Evolutionary conservation across 1,140 invertebrate species (phyloP).

Genomic region (Cataglyphis hispanica): DNA sequence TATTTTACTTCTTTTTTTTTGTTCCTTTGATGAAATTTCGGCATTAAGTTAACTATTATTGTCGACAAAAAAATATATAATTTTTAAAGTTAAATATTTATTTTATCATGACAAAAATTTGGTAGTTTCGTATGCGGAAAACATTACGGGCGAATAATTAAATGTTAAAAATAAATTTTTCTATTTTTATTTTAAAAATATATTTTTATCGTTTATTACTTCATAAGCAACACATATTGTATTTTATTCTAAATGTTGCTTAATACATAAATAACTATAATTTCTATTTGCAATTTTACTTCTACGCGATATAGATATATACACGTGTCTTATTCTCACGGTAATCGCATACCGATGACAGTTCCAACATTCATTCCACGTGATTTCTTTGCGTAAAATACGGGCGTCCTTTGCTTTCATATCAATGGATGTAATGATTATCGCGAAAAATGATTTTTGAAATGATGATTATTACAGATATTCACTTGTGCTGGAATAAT

Average conservation of each 20-base stretch:
- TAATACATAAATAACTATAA: background rate
- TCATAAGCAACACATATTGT: background rate
- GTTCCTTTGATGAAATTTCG: conserved; percentile 1
- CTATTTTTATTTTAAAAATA: background rate
- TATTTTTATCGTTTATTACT: background rate
- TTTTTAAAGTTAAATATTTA: conserved; percentile 12
- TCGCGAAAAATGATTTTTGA: too few relatives aligned
- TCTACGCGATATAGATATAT: too few relatives aligned
- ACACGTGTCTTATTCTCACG: background rate
- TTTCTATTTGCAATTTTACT: background rate
- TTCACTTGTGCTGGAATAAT: too few relatives aligned
- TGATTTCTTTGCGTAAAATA: too few relatives aligned
- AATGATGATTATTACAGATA: too few relatives aligned
- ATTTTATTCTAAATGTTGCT: background rate
- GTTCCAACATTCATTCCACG: too few relatives aligned
- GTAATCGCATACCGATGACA: background rate
- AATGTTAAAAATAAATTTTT: background rate
- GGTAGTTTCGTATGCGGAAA: too few relatives aligned
- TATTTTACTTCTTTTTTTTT: background rate
- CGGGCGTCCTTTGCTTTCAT: too few relatives aligned
- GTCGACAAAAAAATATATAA: background rate
- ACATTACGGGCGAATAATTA: background rate
- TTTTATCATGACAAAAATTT: too few relatives aligned
- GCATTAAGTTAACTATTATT: background rate
- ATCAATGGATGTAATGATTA: too few relatives aligned